Percentiles rank a stretch among this genome's conserved stretches.
These are phyloP conservation scores for Megathymus violae DNA, from an alignment of 1,140 invertebrate genomes.

Conservation along the genomic window DNA sequence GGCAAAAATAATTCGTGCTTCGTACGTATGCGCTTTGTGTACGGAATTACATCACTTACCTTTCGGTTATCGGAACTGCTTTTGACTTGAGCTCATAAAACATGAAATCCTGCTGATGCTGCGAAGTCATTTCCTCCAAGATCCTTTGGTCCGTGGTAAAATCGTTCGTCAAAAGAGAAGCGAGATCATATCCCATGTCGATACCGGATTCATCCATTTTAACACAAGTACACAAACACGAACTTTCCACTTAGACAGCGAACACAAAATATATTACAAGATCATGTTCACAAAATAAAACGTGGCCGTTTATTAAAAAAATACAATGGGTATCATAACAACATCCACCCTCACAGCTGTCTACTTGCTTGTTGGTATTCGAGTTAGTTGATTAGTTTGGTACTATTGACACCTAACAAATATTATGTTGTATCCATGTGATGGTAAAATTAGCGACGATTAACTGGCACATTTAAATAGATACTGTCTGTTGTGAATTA, in stretches of 20 bases:
- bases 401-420: conserved; percentile 33
- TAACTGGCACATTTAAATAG: conserved; percentile 53
- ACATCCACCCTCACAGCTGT: conserved; percentile 79
- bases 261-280: conserved; percentile 53
- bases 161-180: conserved; percentile 85
- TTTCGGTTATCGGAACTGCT: conserved; percentile 86
- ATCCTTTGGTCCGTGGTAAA: conserved; percentile 83
- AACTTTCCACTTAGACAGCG: conserved; percentile 65
- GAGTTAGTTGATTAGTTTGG: conserved; percentile 53
- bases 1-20: conserved; percentile 39
- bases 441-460: conserved; percentile 63
- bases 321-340: conserved; percentile 61
- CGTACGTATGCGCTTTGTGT: conserved; percentile 5
- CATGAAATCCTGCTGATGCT: conserved; percentile 86
- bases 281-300: conserved; percentile 65
- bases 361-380: conserved; percentile 79
- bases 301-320: conserved; percentile 56
- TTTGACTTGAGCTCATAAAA: conserved; percentile 88
- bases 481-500: conserved; percentile 22
- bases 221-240: conserved; percentile 71
- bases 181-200: conserved; percentile 89
- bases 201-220: conserved; percentile 88
- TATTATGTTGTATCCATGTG: background rate
- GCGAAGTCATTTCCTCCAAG: conserved; percentile 83
- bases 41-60: conserved; percentile 66